These are phyloP conservation scores for Ormyrus pomaceus DNA, from an alignment of 2,888 invertebrate species.

Conservation along the genomic window DNA sequence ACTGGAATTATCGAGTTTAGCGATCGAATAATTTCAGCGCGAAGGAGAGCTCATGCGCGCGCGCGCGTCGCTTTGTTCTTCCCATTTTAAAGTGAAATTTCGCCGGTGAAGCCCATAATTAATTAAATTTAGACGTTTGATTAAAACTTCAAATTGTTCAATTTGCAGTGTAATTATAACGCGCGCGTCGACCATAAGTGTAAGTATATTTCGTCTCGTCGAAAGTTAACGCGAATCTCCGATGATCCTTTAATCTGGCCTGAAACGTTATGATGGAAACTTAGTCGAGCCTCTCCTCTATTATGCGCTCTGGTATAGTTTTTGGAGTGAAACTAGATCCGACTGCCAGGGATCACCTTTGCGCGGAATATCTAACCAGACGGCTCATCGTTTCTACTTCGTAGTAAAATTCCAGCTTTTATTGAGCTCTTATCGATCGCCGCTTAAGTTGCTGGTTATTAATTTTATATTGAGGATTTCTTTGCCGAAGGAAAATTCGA, in stretches of 20 bases:
- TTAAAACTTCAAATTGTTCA: too few species aligned
- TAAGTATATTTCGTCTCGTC: not conserved
- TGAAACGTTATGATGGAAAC: conserved; percentile 40
- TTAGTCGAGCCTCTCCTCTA: conserved; percentile 15
- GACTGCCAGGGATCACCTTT: conserved; percentile 35
- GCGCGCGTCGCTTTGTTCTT: too few species aligned
- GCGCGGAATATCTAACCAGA: conserved; percentile 32
- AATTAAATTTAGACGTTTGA: too few species aligned
- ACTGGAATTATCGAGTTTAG: too few species aligned
- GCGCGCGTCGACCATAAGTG: not conserved
- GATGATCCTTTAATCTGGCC: conserved; percentile 20
- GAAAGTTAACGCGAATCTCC: conserved; percentile 34
- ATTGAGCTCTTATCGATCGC: not conserved
- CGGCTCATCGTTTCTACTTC: conserved; percentile 1
- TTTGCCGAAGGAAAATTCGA: too few species aligned
- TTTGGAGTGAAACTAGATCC: conserved; percentile 45
- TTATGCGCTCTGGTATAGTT: not conserved
- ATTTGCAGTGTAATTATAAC: too few species aligned
- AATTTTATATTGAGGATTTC: too few species aligned
- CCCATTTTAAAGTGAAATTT: too few species aligned
- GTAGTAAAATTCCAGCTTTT: conserved; percentile 32
- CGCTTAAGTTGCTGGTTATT: too few species aligned
- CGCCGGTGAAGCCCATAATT: too few species aligned
- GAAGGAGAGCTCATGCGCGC: too few species aligned
- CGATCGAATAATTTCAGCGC: too few species aligned